phyloP scores from a whole-genome alignment of 1,140 invertebrate genomes.

The Sitophilus oryzae region DNA sequence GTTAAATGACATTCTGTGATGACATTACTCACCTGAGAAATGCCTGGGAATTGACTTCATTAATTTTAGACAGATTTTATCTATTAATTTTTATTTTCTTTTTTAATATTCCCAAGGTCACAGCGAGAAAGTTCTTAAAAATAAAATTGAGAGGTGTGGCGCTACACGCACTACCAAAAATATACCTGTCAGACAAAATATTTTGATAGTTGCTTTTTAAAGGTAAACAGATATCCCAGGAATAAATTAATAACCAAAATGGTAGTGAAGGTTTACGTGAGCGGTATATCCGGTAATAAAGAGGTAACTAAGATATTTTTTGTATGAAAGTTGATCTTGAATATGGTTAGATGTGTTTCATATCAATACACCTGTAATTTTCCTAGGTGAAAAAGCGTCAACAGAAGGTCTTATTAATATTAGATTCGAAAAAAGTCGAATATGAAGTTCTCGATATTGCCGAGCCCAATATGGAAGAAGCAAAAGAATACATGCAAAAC shows the following conservation, averaged over 20 bases:
- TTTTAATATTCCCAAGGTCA: background rate
- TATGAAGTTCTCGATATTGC: slow-evolving; percentile 90
- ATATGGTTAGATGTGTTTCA: slow-evolving; percentile 8
- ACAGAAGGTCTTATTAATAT: slow-evolving; percentile 83
- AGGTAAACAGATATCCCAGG: background rate
- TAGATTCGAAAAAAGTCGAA: slow-evolving; percentile 82
- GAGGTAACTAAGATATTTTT: slow-evolving; percentile 59
- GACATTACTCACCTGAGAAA: too few relatives aligned
- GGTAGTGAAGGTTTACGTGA: slow-evolving; percentile 85
- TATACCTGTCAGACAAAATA: background rate
- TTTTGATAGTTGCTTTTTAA: background rate
- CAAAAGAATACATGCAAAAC: slow-evolving; percentile 89
- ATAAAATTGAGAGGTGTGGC: background rate
- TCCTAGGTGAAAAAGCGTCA: slow-evolving; percentile 89
- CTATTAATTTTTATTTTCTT: too few relatives aligned
- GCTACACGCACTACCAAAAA: slow-evolving; percentile 4
- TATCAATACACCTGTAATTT: slow-evolving; percentile 22
- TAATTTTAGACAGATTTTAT: too few relatives aligned
- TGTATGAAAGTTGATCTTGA: slow-evolving; percentile 2
- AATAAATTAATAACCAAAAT: slow-evolving; percentile 49
- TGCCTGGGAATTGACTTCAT: too few relatives aligned
- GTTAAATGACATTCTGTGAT: too few relatives aligned
- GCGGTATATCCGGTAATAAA: slow-evolving; percentile 85
- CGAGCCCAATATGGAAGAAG: slow-evolving; percentile 79
- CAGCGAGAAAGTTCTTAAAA: background rate